Evolutionary conservation across 2,888 invertebrate genomes (phyloP).

Genomic region (Cataglyphis altisquamis): DNA sequence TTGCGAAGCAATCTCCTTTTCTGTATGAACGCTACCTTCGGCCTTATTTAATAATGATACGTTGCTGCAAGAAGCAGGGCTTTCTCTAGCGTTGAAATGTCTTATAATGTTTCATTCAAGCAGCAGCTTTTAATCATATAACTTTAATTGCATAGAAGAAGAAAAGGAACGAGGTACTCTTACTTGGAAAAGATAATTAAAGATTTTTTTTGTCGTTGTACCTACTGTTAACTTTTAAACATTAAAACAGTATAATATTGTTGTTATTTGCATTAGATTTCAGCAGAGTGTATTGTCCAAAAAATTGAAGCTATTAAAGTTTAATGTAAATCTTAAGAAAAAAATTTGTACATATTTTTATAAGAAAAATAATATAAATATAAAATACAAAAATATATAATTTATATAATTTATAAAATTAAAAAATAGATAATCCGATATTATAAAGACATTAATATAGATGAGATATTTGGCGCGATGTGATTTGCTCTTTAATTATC

Average conservation of each 20-base stretch:
- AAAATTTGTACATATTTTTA: neutral
- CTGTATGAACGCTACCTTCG: conserved; percentile 13
- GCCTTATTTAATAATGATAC: conserved; percentile 33
- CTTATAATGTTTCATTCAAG: conserved; percentile 23
- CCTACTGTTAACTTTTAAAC: no score
- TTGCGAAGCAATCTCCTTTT: conserved; percentile 30
- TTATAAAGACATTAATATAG: neutral
- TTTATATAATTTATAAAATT: neutral
- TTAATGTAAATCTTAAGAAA: neutral
- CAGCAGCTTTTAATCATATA: conserved; percentile 10
- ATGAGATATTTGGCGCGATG: conserved; percentile 15
- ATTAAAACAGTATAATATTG: neutral
- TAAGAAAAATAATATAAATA: neutral
- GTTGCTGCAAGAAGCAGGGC: neutral
- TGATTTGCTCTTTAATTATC: conserved; percentile 29
- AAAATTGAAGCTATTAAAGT: neutral
- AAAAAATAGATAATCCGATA: neutral
- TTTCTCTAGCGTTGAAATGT: neutral
- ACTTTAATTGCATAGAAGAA: neutral
- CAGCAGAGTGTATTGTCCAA: neutral
- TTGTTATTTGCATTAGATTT: conserved; percentile 4
- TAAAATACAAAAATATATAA: neutral
- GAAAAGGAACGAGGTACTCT: neutral
- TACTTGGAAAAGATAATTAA: neutral
- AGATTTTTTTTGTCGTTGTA: neutral